phyloP scores from a whole-genome alignment of 2,888 invertebrate genomes.

The Watsonalla cultraria region DNA sequence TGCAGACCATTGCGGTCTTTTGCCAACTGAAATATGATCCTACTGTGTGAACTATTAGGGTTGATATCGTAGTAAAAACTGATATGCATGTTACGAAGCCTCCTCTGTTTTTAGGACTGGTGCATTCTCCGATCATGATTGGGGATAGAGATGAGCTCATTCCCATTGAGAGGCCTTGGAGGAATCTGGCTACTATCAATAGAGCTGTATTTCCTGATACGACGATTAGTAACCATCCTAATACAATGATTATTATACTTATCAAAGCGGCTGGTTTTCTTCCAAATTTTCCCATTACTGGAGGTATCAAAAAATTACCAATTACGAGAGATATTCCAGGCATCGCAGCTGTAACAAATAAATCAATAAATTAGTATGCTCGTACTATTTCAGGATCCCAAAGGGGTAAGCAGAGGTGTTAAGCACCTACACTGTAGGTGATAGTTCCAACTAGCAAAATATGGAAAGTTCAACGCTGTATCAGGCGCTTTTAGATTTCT shows the following conservation, averaged over 20 bases:
- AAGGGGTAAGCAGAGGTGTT: too few relatives aligned
- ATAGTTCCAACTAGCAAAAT: too few relatives aligned
- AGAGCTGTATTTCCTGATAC: slow-evolving; percentile 35
- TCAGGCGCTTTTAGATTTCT: too few relatives aligned
- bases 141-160: slow-evolving; percentile 50
- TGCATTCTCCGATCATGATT: slow-evolving; percentile 64
- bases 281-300: slow-evolving; percentile 64
- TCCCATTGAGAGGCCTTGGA: slow-evolving; percentile 56
- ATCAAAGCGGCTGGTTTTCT: slow-evolving; percentile 58
- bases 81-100: slow-evolving; percentile 71
- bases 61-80: slow-evolving; percentile 71
- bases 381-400: neutral
- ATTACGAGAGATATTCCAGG: slow-evolving; percentile 25
- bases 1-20: slow-evolving; percentile 61
- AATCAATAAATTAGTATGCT: neutral
- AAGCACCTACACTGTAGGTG: too few relatives aligned
- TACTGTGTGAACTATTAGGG: slow-evolving; percentile 75
- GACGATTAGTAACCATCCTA: slow-evolving; percentile 66
- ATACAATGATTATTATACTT: slow-evolving; percentile 50
- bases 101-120: slow-evolving; percentile 73
- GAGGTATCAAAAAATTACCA: slow-evolving; percentile 25
- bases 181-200: slow-evolving; percentile 24
- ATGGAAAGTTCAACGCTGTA: too few relatives aligned
- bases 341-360: slow-evolving; percentile 25
- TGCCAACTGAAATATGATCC: slow-evolving; percentile 78